Evolutionary conservation across 2,888 invertebrate genomes (phyloP).

Genomic region (Lasioglossum marginatum): DNA sequence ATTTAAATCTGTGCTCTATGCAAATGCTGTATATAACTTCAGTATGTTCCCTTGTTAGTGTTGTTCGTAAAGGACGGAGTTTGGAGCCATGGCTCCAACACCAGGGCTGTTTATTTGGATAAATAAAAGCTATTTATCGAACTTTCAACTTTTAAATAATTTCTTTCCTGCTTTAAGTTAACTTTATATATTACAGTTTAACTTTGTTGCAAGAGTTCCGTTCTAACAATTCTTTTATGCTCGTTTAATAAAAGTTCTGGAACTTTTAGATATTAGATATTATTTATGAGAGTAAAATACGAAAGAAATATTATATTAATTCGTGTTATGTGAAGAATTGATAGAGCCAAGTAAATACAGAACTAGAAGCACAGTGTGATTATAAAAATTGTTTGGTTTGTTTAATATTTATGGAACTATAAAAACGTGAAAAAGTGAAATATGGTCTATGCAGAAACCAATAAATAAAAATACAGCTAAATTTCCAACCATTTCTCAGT

Average conservation of each 20-base stretch:
- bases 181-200: not conserved
- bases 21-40: not conserved
- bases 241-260: not conserved
- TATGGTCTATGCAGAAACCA: not conserved
- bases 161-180: not conserved
- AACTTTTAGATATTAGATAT: too few species aligned
- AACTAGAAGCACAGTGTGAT: too few species aligned
- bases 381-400: too few species aligned
- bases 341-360: too few species aligned
- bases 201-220: not conserved
- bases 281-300: too few species aligned
- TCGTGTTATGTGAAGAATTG: too few species aligned
- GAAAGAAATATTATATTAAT: too few species aligned
- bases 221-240: not conserved
- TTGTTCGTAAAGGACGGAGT: not conserved
- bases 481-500: not conserved
- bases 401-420: too few species aligned
- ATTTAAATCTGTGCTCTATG: too few species aligned
- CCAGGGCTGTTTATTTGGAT: not conserved
- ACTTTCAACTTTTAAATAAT: not conserved
- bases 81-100: too few species aligned
- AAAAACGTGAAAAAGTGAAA: too few species aligned
- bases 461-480: not conserved
- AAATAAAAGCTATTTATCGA: not conserved
- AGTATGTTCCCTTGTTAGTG: not conserved